Evolutionary conservation across 2,797 vertebrate genomes (phyloP).

Genomic region (Salarias fasciatus): DNA sequence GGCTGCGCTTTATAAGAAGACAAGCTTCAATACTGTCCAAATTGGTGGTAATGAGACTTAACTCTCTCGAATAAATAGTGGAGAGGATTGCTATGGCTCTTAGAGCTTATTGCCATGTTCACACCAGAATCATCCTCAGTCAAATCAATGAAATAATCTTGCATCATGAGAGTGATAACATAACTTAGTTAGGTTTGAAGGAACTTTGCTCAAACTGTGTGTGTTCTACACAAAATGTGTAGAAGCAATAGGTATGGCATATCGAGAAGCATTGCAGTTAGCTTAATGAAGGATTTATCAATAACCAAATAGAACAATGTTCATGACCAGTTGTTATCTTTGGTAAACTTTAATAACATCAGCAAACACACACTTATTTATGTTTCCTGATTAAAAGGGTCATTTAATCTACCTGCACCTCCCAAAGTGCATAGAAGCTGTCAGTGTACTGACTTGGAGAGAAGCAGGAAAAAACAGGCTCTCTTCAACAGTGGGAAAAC

Average conservation of each 20-base stretch:
- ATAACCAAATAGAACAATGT: too few species aligned
- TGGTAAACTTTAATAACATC: constrained; percentile 27
- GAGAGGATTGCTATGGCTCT: constrained; percentile 25
- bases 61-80: too few species aligned
- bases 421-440: constrained; percentile 54
- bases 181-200: constrained; percentile 43
- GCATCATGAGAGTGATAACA: constrained; percentile 35
- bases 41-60: too few species aligned
- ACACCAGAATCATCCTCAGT: constrained; percentile 44
- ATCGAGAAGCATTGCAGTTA: too few species aligned
- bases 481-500: constrained; percentile 38
- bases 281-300: constrained; percentile 41
- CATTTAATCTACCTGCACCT: constrained; percentile 42
- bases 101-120: constrained; percentile 31
- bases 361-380: constrained; percentile 20
- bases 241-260: constrained; percentile 10
- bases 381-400: constrained; percentile 13
- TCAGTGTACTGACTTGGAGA: constrained; percentile 40
- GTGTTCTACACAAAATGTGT: too few species aligned
- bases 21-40: too few species aligned
- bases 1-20: too few species aligned
- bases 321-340: constrained; percentile 36
- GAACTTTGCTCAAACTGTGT: too few species aligned
- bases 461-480: constrained; percentile 37
- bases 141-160: constrained; percentile 46